phyloP scores from a whole-genome alignment of 2,113 vertebrate genomes.

The Anas platyrhynchos region DNA sequence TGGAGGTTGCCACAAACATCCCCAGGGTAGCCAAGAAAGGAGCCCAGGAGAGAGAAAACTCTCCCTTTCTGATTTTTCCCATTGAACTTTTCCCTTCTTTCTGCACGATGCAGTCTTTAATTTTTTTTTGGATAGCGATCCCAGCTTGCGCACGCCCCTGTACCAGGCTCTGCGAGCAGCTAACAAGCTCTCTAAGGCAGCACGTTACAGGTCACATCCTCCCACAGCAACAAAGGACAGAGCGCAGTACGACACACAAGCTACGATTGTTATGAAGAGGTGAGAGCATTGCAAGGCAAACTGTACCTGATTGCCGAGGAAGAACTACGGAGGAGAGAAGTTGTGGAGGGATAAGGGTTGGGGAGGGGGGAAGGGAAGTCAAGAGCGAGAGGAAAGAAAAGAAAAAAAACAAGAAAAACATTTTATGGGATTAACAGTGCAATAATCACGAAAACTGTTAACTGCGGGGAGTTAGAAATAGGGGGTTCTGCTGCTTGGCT shows the following conservation, averaged over 20 bases:
- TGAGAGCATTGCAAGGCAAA: slow-evolving; percentile 74
- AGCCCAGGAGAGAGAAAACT: neutral
- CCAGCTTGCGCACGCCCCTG: neutral
- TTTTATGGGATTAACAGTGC: slow-evolving; percentile 74
- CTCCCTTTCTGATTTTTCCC: neutral
- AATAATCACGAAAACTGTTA: slow-evolving; percentile 45
- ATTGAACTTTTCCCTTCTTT: neutral
- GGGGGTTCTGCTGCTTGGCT: neutral
- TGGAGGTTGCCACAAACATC: neutral
- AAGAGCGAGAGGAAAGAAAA: slow-evolving; percentile 49
- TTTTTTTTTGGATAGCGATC: neutral
- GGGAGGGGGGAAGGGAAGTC: neutral
- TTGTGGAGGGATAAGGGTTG: slow-evolving; percentile 56
- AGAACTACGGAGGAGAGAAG: slow-evolving; percentile 90
- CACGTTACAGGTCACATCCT: slow-evolving; percentile 55
- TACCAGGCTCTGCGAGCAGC: slow-evolving; percentile 71
- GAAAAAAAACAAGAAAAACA: slow-evolving; percentile 75
- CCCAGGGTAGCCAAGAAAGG: accelerated
- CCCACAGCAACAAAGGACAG: slow-evolving; percentile 65
- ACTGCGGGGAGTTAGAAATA: slow-evolving; percentile 29
- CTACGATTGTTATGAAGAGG: slow-evolving; percentile 35
- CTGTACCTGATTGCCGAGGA: slow-evolving; percentile 99
- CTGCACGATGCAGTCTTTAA: neutral
- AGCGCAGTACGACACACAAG: slow-evolving; percentile 54
- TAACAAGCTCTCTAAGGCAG: slow-evolving; percentile 42